Percentiles rank a stretch among this genome's conserved stretches.
These are phyloP conservation scores for Idris sp. DNA, from an alignment of 1,140 invertebrate species.

Conservation along the genomic window DNA sequence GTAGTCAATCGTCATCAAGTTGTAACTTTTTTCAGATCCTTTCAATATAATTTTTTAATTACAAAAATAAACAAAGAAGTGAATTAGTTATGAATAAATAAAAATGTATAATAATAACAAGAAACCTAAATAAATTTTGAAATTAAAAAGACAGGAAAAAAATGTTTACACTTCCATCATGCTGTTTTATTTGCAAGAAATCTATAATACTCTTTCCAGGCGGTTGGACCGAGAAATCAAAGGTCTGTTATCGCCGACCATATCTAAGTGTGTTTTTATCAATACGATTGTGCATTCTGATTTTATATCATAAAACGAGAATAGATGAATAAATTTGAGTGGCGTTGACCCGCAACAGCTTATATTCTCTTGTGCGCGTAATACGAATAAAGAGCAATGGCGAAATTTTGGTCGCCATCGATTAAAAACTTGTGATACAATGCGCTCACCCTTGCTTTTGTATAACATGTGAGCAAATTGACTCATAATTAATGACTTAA, in stretches of 20 bases:
- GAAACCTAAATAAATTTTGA: too few relatives aligned
- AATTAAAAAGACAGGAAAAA: slow-evolving; percentile 5
- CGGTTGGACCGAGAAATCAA: slow-evolving; percentile 40
- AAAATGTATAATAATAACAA: too few relatives aligned
- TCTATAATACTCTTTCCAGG: slow-evolving; percentile 61
- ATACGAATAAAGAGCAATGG: slow-evolving; percentile 64
- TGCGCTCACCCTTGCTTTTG: slow-evolving; percentile 34
- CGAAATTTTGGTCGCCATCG: slow-evolving; percentile 57
- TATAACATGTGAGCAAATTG: slow-evolving; percentile 41
- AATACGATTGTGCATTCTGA: slow-evolving; percentile 65
- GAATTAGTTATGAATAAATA: too few relatives aligned
- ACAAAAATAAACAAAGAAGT: too few relatives aligned
- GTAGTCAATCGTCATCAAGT: slow-evolving; percentile 26
- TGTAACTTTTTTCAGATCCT: slow-evolving; percentile 8
- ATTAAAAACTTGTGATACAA: slow-evolving; percentile 51
- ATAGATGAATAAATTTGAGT: slow-evolving; percentile 64
- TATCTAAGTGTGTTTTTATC: slow-evolving; percentile 67
- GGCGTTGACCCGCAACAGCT: slow-evolving; percentile 69
- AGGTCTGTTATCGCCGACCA: slow-evolving; percentile 54
- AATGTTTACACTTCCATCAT: slow-evolving; percentile 53
- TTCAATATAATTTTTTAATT: too few relatives aligned
- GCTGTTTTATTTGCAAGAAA: slow-evolving; percentile 64
- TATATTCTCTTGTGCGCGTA: slow-evolving; percentile 64
- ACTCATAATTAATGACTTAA: slow-evolving; percentile 64
- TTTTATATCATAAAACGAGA: slow-evolving; percentile 65